Evolutionary conservation across 2,888 invertebrate species (phyloP).

Genomic region (Epinotia bilunana): DNA sequence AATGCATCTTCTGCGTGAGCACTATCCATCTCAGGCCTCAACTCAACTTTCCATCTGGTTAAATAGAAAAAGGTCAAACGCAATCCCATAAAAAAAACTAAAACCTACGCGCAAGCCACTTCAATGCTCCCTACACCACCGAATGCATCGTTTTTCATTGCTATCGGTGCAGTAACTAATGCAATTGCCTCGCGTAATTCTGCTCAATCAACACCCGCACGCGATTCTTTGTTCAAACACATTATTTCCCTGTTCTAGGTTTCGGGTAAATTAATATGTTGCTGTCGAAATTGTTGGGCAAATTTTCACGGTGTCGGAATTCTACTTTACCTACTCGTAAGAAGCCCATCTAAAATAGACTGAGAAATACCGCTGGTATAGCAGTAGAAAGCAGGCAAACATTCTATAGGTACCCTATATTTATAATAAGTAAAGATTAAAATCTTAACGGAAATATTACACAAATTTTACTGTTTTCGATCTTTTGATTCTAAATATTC

Average conservation of each 20-base stretch:
- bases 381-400: background rate
- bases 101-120: slow-evolving; percentile 36
- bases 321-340: slow-evolving; percentile 8
- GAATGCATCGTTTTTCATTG: slow-evolving; percentile 57
- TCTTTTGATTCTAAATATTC: too few species aligned
- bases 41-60: too few species aligned
- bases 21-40: too few species aligned
- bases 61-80: too few species aligned
- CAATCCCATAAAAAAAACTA: too few species aligned
- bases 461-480: too few species aligned
- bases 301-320: slow-evolving; percentile 22
- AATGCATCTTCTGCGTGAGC: too few species aligned
- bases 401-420: background rate
- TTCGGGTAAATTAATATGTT: slow-evolving; percentile 42
- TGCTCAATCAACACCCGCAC: slow-evolving; percentile 70
- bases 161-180: slow-evolving; percentile 73
- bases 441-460: too few species aligned
- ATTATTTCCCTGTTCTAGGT: slow-evolving; percentile 46
- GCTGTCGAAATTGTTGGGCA: slow-evolving; percentile 29
- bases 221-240: slow-evolving; percentile 62
- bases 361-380: background rate
- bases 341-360: slow-evolving; percentile 2
- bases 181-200: slow-evolving; percentile 77
- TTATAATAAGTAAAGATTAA: too few species aligned
- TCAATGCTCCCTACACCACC: slow-evolving; percentile 47